phyloP scores from a whole-genome alignment of 2,113 vertebrate species.

The Gnathochromis pfefferi region DNA sequence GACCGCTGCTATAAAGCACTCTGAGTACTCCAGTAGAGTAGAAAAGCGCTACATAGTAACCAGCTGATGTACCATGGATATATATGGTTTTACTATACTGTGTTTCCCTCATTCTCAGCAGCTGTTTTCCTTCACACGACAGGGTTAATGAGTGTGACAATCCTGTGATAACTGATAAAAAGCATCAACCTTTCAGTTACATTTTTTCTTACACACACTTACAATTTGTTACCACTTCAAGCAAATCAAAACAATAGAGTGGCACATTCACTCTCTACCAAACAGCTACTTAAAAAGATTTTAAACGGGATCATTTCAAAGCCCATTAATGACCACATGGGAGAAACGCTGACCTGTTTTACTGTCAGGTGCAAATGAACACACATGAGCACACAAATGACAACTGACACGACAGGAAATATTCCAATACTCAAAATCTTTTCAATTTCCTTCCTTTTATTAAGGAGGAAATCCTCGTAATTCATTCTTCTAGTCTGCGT shows the following conservation, averaged over 20 bases:
- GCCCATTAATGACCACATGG: neutral
- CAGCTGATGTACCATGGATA: neutral
- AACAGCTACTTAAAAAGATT: neutral
- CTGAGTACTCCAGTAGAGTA: neutral
- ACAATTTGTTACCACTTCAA: neutral
- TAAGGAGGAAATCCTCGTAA: neutral
- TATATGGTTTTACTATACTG: neutral
- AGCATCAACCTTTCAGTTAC: neutral
- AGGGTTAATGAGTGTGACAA: fast-evolving
- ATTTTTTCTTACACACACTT: neutral
- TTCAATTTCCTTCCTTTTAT: neutral
- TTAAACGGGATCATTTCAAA: neutral
- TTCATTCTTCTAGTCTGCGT: fast-evolving
- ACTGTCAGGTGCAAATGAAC: neutral
- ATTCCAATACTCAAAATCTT: neutral
- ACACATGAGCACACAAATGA: neutral
- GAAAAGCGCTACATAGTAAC: neutral
- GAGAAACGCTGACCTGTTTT: neutral
- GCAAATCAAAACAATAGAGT: neutral
- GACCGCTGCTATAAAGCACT: fast-evolving
- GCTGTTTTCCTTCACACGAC: neutral
- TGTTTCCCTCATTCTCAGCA: neutral
- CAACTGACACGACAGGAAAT: neutral
- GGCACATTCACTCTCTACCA: fast-evolving
- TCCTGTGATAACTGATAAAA: neutral